Conservation (phyloP, 2,113 vertebrate genomes). For the Lipophrys pholis region DNA sequence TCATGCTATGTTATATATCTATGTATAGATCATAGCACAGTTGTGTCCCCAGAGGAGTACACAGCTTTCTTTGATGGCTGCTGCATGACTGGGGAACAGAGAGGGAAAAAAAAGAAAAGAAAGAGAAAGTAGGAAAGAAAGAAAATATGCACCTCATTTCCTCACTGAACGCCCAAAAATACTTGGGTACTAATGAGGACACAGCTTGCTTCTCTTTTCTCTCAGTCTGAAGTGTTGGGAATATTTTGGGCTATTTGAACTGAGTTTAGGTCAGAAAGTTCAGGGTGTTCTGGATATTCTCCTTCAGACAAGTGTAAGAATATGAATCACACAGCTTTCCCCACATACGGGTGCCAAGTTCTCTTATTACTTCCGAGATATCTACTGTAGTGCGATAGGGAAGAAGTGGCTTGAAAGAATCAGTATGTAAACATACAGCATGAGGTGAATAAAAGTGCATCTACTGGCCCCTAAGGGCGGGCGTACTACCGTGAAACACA, state of each 20-base stretch:
- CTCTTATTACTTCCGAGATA: not conserved
- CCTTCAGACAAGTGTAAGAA: not conserved
- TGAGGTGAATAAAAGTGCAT: conserved; percentile 1
- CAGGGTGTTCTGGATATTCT: not conserved
- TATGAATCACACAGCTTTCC: not conserved
- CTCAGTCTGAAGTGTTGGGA: conserved; percentile 2
- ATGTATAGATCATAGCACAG: conserved; percentile 28
- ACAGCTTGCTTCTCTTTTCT: conserved; percentile 15
- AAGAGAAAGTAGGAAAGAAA: conserved; percentile 5
- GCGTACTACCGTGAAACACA: not conserved
- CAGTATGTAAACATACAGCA: conserved; percentile 12
- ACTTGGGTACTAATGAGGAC: conserved; percentile 23
- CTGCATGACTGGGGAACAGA: conserved; percentile 1
- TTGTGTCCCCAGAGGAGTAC: not conserved
- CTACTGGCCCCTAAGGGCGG: not conserved
- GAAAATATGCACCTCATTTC: not conserved
- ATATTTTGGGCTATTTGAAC: conserved; percentile 28
- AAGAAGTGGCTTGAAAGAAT: not conserved
- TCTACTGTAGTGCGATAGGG: not conserved
- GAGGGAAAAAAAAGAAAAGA: conserved; percentile 2
- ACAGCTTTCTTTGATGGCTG: conserved; percentile 21
- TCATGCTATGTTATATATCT: conserved; percentile 5
- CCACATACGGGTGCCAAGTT: not conserved
- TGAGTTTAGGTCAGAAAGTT: conserved; percentile 26
- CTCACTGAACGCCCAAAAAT: conserved; percentile 7